Base-by-base conservation (phyloP, 92 coral and sea anemone genomes). In the Montipora capitata region DNA sequence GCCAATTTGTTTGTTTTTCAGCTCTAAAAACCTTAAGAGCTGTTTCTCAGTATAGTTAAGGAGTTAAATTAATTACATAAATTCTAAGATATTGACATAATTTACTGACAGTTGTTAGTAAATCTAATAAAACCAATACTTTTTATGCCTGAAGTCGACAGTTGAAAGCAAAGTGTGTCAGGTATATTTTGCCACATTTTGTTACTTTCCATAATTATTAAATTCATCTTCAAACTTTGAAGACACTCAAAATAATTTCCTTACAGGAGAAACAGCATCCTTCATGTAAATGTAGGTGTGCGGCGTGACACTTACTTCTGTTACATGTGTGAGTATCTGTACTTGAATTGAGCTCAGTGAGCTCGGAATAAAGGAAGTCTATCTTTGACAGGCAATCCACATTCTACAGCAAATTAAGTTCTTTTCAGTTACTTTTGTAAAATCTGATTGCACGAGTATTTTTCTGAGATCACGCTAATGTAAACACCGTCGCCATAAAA, bases 331-430 rank as follows among this genome's bases (percentile, higher is more conserved):
- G 59, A 7, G 59, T 54, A 27, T 54, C 7, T 54, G 59, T 54
- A 7, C 59, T 54, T 54, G 59, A 54, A 54, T 54, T 54, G 12
- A 54, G 59, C 5, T 54, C 59, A 54, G 10, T 43, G 77, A 72
- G 77, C 77, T 72, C 41, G 42, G 15, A 7, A 1, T 20, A 14
- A 20, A 10, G 44, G 40, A 3, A 74, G n/a, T 45, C 61, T 8
- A 3, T 18, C 61, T n/a, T n/a, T 74, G 42, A 45, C 12, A 74
- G 14, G 41, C 41, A 45, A 74, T 74, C 61, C 10, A 74, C 78
- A 74, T 1, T 74, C 18, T 74, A 44, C 40, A 1, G 10, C 42
- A 15, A 74, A 51, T 45, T 16, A 48, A 51, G 10, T 72, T 42
- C 3, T 40, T 71, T 8, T 41, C 17, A n/a, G 49, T 42, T 71